Conservation (phyloP, 2,797 vertebrate genomes). For the Falco concolor region DNA sequence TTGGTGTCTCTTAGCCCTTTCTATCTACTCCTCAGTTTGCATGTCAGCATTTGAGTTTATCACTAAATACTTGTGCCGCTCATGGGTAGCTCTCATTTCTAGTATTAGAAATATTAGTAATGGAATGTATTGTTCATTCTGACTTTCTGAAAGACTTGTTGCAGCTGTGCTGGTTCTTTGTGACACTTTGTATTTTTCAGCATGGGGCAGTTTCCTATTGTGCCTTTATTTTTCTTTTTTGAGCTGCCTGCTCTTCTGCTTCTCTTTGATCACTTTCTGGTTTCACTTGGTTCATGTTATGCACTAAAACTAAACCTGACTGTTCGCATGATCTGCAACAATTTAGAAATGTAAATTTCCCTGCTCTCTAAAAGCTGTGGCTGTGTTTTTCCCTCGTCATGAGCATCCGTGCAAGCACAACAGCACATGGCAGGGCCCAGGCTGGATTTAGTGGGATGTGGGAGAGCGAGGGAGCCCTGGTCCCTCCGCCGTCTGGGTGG, state of each 20-base stretch:
- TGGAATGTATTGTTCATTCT: not conserved
- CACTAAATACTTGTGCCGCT: not conserved
- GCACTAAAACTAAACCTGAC: not conserved
- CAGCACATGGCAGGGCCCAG: not conserved
- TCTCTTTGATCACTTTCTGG: not conserved
- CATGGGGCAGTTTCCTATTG: not conserved
- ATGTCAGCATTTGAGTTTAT: not conserved
- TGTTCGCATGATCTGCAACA: not conserved
- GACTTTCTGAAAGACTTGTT: not conserved
- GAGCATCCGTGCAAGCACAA: not conserved
- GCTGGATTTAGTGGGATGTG: not conserved
- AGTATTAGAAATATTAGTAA: not conserved
- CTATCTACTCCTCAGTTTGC: not conserved
- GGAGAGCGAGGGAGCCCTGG: rapidly evolving
- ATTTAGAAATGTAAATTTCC: not conserved
- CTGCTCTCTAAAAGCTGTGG: not conserved
- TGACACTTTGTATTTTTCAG: not conserved
- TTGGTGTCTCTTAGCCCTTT: not conserved
- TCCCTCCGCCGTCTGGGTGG: rapidly evolving
- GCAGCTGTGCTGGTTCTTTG: not conserved
- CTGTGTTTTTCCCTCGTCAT: rapidly evolving
- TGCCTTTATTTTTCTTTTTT: not conserved
- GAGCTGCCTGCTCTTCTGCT: not conserved
- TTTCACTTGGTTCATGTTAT: not conserved
- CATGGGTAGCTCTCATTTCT: not conserved